phyloP scores from a whole-genome alignment of 2,113 vertebrate species.

The Muntiacus muntjak region DNA sequence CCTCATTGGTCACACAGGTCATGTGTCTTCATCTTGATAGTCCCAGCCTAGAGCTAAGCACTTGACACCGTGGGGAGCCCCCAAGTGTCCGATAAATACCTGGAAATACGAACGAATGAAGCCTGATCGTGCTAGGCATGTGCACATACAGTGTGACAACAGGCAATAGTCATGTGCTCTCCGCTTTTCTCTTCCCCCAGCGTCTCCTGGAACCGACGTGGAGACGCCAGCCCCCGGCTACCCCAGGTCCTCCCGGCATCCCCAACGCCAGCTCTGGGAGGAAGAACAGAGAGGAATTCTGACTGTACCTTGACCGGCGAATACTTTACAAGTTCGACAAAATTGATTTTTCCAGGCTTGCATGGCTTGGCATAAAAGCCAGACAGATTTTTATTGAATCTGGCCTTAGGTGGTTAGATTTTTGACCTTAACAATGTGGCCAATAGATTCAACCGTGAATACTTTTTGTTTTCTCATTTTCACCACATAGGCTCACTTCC shows the following conservation, averaged over 20 bases:
- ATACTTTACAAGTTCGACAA: constrained; percentile 67
- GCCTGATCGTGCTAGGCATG: background rate
- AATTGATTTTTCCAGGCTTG: constrained; percentile 71
- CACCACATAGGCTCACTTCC: background rate
- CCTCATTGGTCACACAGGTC: background rate
- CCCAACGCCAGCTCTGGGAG: background rate
- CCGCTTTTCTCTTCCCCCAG: rapidly evolving
- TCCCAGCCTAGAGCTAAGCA: background rate
- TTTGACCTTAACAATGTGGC: constrained; percentile 26
- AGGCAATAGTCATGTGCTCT: rapidly evolving
- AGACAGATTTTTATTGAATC: constrained; percentile 68
- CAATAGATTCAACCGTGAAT: constrained; percentile 42
- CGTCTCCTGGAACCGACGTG: background rate
- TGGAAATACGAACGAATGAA: background rate
- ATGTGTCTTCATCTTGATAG: background rate
- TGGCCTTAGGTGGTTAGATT: constrained; percentile 21
- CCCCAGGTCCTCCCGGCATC: background rate
- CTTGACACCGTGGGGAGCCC: background rate
- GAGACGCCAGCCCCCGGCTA: background rate
- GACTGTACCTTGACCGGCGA: constrained; percentile 42
- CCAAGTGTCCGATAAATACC: background rate
- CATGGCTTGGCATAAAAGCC: constrained; percentile 61
- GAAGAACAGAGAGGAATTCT: constrained; percentile 50
- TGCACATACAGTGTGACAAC: background rate
- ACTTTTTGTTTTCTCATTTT: constrained; percentile 19